Conservation (phyloP, 2,113 vertebrate species). For the Dicaeum eximium region DNA sequence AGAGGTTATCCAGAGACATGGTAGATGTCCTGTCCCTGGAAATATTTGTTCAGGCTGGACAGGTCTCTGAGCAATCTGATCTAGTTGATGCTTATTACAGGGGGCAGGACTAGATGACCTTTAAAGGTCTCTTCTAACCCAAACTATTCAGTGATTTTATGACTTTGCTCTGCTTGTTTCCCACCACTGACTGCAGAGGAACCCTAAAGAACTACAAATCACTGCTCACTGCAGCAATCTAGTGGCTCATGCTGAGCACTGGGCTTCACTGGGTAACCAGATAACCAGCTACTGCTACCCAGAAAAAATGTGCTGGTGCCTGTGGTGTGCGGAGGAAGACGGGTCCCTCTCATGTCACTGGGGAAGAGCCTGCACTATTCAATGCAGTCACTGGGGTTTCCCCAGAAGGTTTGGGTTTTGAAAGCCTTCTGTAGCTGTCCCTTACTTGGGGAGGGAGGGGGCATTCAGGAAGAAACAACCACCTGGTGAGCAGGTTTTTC, state of each 20-base stretch:
- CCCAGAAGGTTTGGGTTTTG: background rate
- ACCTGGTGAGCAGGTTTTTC: background rate
- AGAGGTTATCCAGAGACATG: background rate
- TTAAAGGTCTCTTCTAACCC: background rate
- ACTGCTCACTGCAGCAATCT: background rate
- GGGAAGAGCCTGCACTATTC: background rate
- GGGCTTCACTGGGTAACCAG: background rate
- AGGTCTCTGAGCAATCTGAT: background rate
- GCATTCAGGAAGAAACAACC: background rate
- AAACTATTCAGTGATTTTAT: background rate
- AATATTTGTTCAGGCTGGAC: background rate
- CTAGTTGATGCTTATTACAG: background rate
- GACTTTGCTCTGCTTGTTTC: background rate
- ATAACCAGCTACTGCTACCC: background rate
- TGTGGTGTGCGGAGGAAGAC: accelerated
- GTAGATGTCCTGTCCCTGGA: background rate
- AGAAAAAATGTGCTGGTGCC: background rate
- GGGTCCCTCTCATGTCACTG: background rate
- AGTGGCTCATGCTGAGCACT: background rate
- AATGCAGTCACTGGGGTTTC: background rate
- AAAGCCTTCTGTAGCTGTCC: background rate
- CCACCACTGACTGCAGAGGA: background rate
- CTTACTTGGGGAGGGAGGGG: background rate
- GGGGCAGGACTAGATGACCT: background rate
- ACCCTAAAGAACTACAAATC: background rate